phyloP scores from a whole-genome alignment of 2,888 invertebrate genomes.

The Chrysolina oricalcia region DNA sequence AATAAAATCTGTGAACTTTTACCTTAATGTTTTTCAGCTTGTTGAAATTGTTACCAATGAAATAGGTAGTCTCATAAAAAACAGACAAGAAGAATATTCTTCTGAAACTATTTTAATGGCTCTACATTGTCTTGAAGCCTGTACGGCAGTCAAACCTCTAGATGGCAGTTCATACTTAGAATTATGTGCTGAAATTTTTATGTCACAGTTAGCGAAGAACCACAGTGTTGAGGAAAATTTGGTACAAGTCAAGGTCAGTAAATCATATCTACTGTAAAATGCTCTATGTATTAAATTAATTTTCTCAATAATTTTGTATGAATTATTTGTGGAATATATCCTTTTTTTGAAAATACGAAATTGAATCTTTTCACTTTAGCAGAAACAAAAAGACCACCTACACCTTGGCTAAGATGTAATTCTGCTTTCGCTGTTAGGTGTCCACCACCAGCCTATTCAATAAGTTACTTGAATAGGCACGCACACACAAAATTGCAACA shows the following conservation, averaged over 20 bases:
- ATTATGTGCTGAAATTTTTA: constrained; percentile 69
- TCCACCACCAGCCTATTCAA: too few species aligned
- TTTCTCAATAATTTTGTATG: constrained; percentile 22
- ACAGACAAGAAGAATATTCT: constrained; percentile 29
- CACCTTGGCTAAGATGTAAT: too few species aligned
- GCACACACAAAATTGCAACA: too few species aligned
- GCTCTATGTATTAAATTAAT: not conserved
- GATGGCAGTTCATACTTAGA: constrained; percentile 57
- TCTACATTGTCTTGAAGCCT: constrained; percentile 67
- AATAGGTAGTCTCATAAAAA: constrained; percentile 41
- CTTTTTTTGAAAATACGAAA: too few species aligned
- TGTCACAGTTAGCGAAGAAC: constrained; percentile 69
- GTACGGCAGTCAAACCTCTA: constrained; percentile 53
- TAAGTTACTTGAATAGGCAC: too few species aligned
- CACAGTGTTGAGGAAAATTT: constrained; percentile 71
- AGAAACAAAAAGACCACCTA: too few species aligned
- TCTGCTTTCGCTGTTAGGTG: too few species aligned
- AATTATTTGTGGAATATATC: too few species aligned
- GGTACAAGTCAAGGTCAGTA: constrained; percentile 73
- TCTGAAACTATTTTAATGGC: constrained; percentile 59
- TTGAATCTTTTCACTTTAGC: too few species aligned
- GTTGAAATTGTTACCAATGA: constrained; percentile 53
- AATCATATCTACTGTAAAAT: not conserved
- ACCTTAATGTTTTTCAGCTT: constrained; percentile 55
- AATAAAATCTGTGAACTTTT: not conserved